phyloP scores from a whole-genome alignment of 1,140 invertebrate species.

The Linepithema humile region DNA sequence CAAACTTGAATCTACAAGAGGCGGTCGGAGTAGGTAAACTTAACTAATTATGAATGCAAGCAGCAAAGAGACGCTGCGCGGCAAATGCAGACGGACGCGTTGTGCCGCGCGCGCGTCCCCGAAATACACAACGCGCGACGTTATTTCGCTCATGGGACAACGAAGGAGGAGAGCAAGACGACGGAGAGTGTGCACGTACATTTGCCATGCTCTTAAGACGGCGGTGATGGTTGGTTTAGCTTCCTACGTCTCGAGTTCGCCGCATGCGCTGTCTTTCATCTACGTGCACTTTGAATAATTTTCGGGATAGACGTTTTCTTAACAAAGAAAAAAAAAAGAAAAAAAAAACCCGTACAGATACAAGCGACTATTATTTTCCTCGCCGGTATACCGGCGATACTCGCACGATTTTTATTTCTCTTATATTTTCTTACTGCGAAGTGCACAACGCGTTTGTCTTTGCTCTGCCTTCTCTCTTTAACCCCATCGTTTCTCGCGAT shows the following conservation, averaged over 20 bases:
- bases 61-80: background rate
- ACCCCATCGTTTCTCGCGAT: background rate
- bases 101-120: background rate
- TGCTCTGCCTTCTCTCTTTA: background rate
- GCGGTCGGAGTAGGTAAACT: constrained; percentile 9
- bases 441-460: background rate
- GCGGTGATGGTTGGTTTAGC: background rate
- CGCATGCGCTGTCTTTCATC: background rate
- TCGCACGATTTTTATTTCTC: constrained; percentile 4
- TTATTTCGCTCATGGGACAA: constrained; percentile 34
- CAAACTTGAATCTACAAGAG: background rate
- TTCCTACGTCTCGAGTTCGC: background rate
- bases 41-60: constrained; percentile 47
- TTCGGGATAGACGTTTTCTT: background rate
- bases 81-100: constrained; percentile 28
- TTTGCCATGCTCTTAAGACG: constrained; percentile 47
- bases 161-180: background rate
- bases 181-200: background rate
- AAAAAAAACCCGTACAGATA: background rate
- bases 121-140: constrained; percentile 6
- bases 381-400: background rate
- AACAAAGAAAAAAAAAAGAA: background rate
- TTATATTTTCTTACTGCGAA: background rate
- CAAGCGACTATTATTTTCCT: background rate
- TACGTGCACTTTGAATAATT: constrained; percentile 22